Base-by-base conservation (phyloP, 2,888 invertebrate species). In the Mesopsocus fuscifrons region DNA sequence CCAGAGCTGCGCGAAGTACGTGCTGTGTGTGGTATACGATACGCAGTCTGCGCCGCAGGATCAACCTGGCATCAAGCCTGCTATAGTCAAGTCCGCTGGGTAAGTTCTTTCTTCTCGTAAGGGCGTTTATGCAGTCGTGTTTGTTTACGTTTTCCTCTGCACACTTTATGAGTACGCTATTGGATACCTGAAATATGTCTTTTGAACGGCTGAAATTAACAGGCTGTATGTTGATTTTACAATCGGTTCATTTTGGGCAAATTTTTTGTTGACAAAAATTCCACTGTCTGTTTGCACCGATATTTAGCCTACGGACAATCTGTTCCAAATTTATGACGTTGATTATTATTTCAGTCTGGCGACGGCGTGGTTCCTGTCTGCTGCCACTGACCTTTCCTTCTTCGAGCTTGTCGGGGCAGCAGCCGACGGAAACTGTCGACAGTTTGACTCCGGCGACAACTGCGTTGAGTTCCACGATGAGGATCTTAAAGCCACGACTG, bases 381-480 rank as follows among this genome's bases (percentile, higher is more conserved):
- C 71, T 52, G 71, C 76, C 50, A 74, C 76, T 47, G 76, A 74
- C 15, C 72, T 74, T 41, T 77, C 79, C 16, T 83, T 83, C 63
- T 82, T 79, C 78, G 72, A 76, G 47, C 66, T 85, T 3, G 84
- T 83, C 59, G 72, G 71, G 45, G 76, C 79, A 48, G 74, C 83
- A 46, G 74, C 74, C 53, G 74, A 75, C 48, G 73, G 76, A 49
- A 71, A 76, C 51, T 87, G 85, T 54, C 69, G 64, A 2, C 68
- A 69, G 45, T 77, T 77, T 56, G 74, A 77, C 40, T 75, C 74
- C 0, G n/a, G n/a, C n/a, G n/a, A n/a, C n/a, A 74, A 79, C 52
- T 85, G 85, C 54, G 69, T 71, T 20, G 72, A 74, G 2, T 87
- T 83, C 67, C 83, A 84, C 58, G 74, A 79, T 55, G 83, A 83